phyloP scores from a whole-genome alignment of 2,113 vertebrate species.

The Amblyornis subalaris region DNA sequence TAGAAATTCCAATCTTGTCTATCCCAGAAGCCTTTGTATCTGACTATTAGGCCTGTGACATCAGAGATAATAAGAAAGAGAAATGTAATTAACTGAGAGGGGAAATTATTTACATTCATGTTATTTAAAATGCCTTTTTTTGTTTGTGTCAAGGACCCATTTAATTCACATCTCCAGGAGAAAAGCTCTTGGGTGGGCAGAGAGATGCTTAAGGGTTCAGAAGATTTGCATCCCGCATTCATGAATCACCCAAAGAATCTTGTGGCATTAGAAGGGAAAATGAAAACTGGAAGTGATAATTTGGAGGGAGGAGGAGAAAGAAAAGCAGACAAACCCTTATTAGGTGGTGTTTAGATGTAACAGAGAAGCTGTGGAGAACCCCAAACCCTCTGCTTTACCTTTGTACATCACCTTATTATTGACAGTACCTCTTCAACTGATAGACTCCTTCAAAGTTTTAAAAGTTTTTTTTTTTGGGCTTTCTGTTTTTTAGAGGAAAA shows the following conservation, averaged over 20 bases:
- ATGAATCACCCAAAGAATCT: neutral
- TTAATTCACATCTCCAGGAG: constrained; percentile 7
- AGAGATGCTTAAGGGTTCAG: neutral
- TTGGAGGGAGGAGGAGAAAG: neutral
- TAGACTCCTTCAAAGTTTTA: neutral
- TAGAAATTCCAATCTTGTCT: neutral
- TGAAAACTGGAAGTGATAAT: neutral
- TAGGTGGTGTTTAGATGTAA: neutral
- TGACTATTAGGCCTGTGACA: neutral
- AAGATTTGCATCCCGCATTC: neutral
- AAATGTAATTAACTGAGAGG: constrained; percentile 12
- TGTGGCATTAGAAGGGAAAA: neutral
- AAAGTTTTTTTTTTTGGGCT: neutral
- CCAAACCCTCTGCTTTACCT: neutral
- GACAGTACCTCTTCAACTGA: neutral
- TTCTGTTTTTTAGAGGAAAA: constrained; percentile 79
- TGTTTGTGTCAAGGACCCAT: neutral
- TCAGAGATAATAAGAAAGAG: neutral
- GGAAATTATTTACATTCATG: neutral
- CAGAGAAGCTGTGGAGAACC: neutral
- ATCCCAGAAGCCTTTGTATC: neutral
- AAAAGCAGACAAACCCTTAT: neutral
- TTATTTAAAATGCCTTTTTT: constrained; percentile 20
- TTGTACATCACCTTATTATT: neutral
- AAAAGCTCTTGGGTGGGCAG: constrained; percentile 16